phyloP scores from a whole-genome alignment of 2,113 vertebrate species.

The Pedetes capensis region DNA sequence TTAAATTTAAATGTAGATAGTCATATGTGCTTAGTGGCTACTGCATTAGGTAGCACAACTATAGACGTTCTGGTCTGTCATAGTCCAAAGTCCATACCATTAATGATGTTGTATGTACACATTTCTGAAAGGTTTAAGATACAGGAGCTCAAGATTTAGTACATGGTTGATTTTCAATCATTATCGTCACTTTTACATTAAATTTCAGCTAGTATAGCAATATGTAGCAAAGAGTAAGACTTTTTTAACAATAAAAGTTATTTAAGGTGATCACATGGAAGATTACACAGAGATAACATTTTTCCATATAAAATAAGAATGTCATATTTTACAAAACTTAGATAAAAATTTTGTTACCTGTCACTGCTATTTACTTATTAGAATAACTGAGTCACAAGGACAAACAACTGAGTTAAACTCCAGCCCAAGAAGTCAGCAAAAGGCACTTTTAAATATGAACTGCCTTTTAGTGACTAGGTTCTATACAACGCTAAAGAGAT shows the following conservation, averaged over 20 bases:
- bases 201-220: neutral
- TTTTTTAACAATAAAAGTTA: neutral
- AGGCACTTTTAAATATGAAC: neutral
- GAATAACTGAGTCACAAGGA: neutral
- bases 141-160: neutral
- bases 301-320: neutral
- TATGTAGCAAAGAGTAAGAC: neutral
- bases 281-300: neutral
- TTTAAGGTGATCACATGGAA: neutral
- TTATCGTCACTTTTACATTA: neutral
- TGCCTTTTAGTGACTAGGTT: neutral
- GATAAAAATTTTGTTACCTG: neutral
- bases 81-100: neutral
- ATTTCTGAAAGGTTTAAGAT: neutral
- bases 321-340: neutral
- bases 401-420: neutral
- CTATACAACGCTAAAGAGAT: neutral
- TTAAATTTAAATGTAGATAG: neutral
- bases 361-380: neutral
- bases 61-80: neutral
- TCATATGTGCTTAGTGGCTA: neutral
- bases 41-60: neutral
- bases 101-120: neutral
- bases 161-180: neutral
- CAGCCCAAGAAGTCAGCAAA: neutral